These are phyloP conservation scores for Cantharis lateralis DNA, from an alignment of 2,888 invertebrate genomes.

Conservation along the genomic window DNA sequence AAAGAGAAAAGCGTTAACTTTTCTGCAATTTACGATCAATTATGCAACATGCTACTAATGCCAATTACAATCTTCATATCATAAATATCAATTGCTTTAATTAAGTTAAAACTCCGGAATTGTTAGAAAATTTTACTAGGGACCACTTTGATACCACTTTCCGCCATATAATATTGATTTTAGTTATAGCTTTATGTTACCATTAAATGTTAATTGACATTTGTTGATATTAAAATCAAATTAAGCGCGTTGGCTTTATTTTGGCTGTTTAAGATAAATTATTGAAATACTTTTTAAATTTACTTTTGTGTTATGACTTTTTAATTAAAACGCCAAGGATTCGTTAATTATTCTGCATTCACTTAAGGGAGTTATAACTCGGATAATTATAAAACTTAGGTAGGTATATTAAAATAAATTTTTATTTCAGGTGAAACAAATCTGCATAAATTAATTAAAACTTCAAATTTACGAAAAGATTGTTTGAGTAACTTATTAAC, in stretches of 20 bases:
- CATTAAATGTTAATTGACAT: neutral
- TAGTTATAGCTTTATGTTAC: neutral
- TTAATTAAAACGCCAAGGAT: neutral
- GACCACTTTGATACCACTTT: neutral
- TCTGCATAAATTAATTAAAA: neutral
- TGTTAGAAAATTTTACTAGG: slow-evolving; percentile 3
- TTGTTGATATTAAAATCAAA: neutral
- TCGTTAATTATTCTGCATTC: neutral
- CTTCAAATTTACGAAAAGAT: neutral
- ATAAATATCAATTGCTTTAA: slow-evolving; percentile 11
- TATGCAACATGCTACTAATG: neutral
- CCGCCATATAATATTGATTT: neutral
- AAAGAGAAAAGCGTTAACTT: neutral
- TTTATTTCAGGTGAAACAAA: neutral
- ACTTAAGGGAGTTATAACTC: neutral
- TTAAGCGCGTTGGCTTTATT: neutral
- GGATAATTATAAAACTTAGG: neutral
- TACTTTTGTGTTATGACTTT: neutral
- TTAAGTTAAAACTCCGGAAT: slow-evolving; percentile 1
- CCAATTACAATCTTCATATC: slow-evolving; percentile 8
- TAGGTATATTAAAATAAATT: neutral
- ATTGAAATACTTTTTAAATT: neutral
- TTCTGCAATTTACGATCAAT: slow-evolving; percentile 3
- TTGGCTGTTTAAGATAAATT: neutral
- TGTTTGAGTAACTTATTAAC: neutral